These are phyloP conservation scores for Buphagus erythrorhynchus DNA, from an alignment of 2,797 vertebrate species.

Conservation along the genomic window DNA sequence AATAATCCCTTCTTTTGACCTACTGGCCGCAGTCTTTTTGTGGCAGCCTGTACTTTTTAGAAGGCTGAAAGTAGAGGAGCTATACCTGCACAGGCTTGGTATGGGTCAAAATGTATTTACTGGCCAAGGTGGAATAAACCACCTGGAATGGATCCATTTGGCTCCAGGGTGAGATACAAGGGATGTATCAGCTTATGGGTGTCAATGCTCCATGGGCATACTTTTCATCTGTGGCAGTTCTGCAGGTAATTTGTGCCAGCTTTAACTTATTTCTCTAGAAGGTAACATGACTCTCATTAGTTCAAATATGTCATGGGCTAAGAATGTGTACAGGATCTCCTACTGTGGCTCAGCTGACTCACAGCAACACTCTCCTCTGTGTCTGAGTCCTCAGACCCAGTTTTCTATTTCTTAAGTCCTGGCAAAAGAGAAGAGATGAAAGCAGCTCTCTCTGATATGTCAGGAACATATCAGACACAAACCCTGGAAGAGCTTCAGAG, in stretches of 20 bases:
- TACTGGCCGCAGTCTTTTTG: not conserved
- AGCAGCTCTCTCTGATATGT: not conserved
- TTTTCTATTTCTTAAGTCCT: not conserved
- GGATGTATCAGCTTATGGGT: not conserved
- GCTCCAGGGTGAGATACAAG: not conserved
- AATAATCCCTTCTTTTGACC: not conserved
- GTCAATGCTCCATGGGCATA: not conserved
- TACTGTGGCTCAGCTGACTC: constrained; percentile 23
- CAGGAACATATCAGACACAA: not conserved
- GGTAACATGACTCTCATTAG: constrained; percentile 18
- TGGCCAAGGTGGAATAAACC: not conserved
- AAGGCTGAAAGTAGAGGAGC: not conserved
- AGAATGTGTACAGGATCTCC: constrained; percentile 19
- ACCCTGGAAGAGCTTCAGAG: not conserved
- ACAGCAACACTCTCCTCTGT: not conserved
- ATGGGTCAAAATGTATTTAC: not conserved
- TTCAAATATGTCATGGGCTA: not conserved
- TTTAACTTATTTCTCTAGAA: not conserved
- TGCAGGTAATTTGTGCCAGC: not conserved
- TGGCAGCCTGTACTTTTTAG: not conserved
- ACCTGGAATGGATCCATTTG: not conserved
- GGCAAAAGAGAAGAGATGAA: constrained; percentile 10
- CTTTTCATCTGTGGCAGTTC: not conserved
- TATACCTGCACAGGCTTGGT: not conserved
- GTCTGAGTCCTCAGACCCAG: not conserved